phyloP scores from a whole-genome alignment of 2,797 vertebrate genomes.

The Kryptopterus vitreolus region DNA sequence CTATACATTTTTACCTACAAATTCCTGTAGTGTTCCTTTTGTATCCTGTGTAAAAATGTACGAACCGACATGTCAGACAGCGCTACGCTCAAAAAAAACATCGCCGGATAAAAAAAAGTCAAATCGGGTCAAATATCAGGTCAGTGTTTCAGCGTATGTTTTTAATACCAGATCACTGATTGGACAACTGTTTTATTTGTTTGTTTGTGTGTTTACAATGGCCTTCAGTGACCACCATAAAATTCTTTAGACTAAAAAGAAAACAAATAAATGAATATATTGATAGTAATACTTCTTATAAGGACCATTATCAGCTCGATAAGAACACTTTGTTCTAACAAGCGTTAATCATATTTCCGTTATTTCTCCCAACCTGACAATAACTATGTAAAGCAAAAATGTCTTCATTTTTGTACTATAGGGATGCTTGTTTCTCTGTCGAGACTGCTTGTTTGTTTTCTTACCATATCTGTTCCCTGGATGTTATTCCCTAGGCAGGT shows the following conservation, averaged over 20 bases:
- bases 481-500: conserved; percentile 20
- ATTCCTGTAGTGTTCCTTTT: neutral
- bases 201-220: too few relatives aligned
- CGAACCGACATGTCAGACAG: neutral
- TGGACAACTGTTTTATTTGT: neutral
- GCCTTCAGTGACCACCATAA: too few relatives aligned
- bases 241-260: neutral
- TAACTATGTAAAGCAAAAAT: neutral
- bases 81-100: neutral
- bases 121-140: neutral
- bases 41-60: neutral
- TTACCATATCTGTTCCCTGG: conserved; percentile 11
- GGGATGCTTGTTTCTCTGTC: conserved; percentile 12
- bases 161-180: neutral
- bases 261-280: neutral
- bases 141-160: neutral
- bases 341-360: neutral
- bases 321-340: neutral
- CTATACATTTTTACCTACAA: neutral
- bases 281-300: neutral
- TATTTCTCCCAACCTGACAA: neutral
- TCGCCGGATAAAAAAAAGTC: neutral
- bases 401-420: neutral
- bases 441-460: conserved; percentile 22
- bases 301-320: neutral